Conservation (phyloP, 2,888 invertebrate genomes). For the Drosophila pseudotalamancana region DNA sequence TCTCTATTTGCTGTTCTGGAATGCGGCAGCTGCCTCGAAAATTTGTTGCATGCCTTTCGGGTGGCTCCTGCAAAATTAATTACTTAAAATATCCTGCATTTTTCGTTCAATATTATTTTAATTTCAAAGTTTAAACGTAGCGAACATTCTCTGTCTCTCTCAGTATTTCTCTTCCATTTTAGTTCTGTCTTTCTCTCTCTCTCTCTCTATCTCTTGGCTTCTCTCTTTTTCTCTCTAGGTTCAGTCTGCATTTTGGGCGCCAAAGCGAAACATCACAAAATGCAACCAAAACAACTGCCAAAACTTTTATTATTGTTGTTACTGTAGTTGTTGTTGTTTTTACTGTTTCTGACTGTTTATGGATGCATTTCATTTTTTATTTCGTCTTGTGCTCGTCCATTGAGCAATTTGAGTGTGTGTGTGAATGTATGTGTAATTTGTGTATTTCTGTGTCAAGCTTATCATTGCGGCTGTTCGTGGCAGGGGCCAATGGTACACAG, state of each 20-base stretch:
- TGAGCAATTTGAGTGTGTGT: slow-evolving; percentile 1
- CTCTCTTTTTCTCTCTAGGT: no score
- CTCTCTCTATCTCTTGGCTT: neutral
- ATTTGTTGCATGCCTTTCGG: slow-evolving; percentile 7
- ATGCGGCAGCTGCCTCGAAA: neutral
- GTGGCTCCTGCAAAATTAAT: slow-evolving; percentile 30
- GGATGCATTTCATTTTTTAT: slow-evolving; percentile 23
- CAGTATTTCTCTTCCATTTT: neutral
- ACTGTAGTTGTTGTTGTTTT: neutral
- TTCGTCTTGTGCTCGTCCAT: neutral
- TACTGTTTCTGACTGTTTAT: slow-evolving; percentile 19
- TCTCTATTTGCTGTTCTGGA: slow-evolving; percentile 7
- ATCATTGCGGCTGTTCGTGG: slow-evolving; percentile 37
- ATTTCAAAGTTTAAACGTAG: slow-evolving; percentile 32
- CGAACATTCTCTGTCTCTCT: neutral
- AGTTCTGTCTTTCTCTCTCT: neutral
- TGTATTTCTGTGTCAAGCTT: slow-evolving; percentile 49
- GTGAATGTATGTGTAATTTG: no score
- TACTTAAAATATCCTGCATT: slow-evolving; percentile 30
- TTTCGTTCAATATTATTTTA: slow-evolving; percentile 30
- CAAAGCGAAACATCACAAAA: slow-evolving; percentile 36
- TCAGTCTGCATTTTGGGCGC: no score
- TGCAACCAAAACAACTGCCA: slow-evolving; percentile 52
- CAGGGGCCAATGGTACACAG: slow-evolving; percentile 12
- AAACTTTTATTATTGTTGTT: slow-evolving; percentile 45